Conservation (phyloP, 2,888 invertebrate species). For the Orgyia antiqua region DNA sequence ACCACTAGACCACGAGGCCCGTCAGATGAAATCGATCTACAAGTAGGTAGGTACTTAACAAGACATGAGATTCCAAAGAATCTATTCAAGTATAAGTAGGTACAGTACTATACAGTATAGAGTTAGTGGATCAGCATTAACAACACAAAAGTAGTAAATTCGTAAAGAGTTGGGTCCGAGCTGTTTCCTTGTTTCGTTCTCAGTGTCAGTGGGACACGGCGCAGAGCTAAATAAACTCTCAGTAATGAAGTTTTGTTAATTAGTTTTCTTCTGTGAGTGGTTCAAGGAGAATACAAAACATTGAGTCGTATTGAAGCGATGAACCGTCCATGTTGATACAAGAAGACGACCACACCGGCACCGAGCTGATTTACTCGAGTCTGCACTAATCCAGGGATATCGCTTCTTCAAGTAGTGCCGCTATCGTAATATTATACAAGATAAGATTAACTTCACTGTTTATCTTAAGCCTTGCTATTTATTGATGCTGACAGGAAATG, state of each 20-base stretch:
- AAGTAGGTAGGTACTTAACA: too few species aligned
- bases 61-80: too few species aligned
- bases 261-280: conserved; percentile 25
- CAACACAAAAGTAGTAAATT: too few species aligned
- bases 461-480: not conserved
- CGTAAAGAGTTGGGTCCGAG: too few species aligned
- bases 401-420: not conserved
- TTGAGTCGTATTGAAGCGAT: conserved; percentile 12
- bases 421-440: too few species aligned
- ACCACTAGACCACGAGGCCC: too few species aligned
- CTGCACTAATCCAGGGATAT: too few species aligned
- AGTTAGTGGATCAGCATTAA: too few species aligned
- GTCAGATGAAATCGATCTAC: too few species aligned
- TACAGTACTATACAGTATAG: too few species aligned
- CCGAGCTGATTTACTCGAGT: not conserved
- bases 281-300: conserved; percentile 21
- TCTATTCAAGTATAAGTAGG: too few species aligned
- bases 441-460: too few species aligned
- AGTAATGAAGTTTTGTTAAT: conserved; percentile 30
- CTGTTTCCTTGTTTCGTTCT: conserved; percentile 18
- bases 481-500: not conserved
- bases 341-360: not conserved
- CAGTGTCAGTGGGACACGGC: conserved; percentile 14
- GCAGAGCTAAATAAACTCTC: conserved; percentile 23
- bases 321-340: conserved; percentile 4